Evolutionary conservation across 2,888 invertebrate genomes (phyloP), one percentile per base, ranked within the genome.

Genomic region (Troides aeacus): DNA sequence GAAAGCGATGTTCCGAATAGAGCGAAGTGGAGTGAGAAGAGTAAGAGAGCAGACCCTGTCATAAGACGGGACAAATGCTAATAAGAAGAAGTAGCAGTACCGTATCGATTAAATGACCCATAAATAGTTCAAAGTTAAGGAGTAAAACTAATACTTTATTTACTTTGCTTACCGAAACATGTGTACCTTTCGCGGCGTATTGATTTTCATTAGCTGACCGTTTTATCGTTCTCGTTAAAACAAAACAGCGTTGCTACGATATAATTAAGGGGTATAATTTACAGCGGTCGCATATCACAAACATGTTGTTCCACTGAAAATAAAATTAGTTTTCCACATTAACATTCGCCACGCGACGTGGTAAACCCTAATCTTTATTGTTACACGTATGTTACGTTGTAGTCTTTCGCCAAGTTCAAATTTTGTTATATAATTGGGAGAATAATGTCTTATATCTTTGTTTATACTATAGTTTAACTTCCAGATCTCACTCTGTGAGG

Each of bases 211-310:
- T 77, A 77, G 76, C 74, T 68, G 72, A 74, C 75, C 75, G 76
- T 78, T 82, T 82, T 84, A 83, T 82, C 75, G 79, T 73, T 73
- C 79, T 79, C 79, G 80, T 85, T 83, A 87, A 85, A 84, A 79
- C 82, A 81, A 84, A 86, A 85, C 84, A 73, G 81, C 78, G 77
- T 77, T 80, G 81, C 77, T 75, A 79, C 81, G 80, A 82, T 84
- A 86, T 86, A 89, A 90, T 89, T 86, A 89, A 81, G 68, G 63
- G 80, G 80, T 82, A 81, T 86, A 90, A 90, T 89, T 90, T 89
- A 90, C 83, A 76, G 74, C 81, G 72, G 74, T 72, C 81, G 78
- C 81, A 77, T 90, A 88, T 91, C 88, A 85, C 84, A 78, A 87
- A 89, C 89, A 89, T 78, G 84, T 81, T 86, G 88, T 85, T 87